Base-by-base conservation (phyloP, 2,797 vertebrate species). In the Poeciliopsis turneri region DNA sequence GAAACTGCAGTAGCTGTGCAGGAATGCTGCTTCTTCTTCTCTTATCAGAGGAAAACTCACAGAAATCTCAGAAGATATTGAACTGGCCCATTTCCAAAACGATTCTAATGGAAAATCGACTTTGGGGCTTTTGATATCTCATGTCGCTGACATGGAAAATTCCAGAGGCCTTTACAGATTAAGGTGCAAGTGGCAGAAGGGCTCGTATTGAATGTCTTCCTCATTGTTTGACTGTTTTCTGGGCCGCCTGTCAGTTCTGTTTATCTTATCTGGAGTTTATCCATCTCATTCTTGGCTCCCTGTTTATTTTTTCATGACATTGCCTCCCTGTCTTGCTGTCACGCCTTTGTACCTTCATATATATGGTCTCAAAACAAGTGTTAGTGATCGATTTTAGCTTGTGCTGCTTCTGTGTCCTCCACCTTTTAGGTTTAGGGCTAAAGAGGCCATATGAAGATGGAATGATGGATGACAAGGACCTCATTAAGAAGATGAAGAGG, bases 401-500 rank as follows among this genome's bases (percentile, higher is more conserved):
- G 47, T 0, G 39, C 13, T 74, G 23, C 72, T 43, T 84, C n/a
- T 80, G 39, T 11, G 12, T 61, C 78, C 51, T 33, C 72, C 20
- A 13, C 39, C 53, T 47, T 68, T 82, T 25, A 96, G 96, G 95
- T 55, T 95, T 96, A 81, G 96, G 97, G 88, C 89, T 99, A 66
- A 99, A 99, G 94, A 97, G 98, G 91, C 98, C 98, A 0, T 99
- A 98, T 78, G 98, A 99, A 88, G 98, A 99, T 46, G 96, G 96
- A 80, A 86, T 96, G 0, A 96, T 97, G 89, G 98, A 99, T 36
- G 98, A 99, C 93, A 99, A 98, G 92, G 98, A 99, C 90, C 97
- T 98, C 89, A 99, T 97, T 92, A 99, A 99, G 93, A 99, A 98
- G 92, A 99, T 99, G 97, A 99, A 98, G 92, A 97, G 97, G 89